These are phyloP conservation scores for Neogobius melanostomus DNA, from an alignment of 2,113 vertebrate species.

Conservation along the genomic window DNA sequence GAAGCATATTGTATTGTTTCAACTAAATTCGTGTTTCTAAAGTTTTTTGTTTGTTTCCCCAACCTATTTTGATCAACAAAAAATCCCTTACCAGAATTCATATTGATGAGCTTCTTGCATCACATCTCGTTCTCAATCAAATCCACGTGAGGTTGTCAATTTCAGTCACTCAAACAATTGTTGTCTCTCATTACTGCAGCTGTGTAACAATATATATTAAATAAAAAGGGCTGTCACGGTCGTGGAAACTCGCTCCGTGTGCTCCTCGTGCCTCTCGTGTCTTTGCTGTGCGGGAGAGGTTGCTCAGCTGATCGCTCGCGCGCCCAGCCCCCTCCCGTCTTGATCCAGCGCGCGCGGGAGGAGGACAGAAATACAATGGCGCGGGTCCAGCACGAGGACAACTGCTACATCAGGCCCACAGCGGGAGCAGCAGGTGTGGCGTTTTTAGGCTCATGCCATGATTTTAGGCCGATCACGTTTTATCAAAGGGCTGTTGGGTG, in stretches of 20 bases:
- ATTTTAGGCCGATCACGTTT: too few species aligned
- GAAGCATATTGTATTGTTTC: too few species aligned
- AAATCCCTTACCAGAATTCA: conserved; percentile 69
- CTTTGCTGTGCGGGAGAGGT: conserved; percentile 11
- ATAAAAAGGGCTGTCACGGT: too few species aligned
- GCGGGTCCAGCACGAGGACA: neutral
- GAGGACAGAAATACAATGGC: conserved; percentile 58
- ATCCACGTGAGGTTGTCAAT: neutral
- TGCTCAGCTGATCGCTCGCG: conserved; percentile 50
- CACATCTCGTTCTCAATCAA: conserved; percentile 42
- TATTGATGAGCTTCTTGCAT: conserved; percentile 46
- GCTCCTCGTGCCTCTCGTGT: conserved; percentile 1
- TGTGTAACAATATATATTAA: neutral
- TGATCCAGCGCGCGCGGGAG: conserved; percentile 43
- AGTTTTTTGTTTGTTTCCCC: too few species aligned
- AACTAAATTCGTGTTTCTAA: too few species aligned
- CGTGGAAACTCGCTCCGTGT: conserved; percentile 4
- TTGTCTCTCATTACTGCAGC: conserved; percentile 1
- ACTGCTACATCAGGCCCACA: neutral
- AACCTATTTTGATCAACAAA: neutral
- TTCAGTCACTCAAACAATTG: neutral
- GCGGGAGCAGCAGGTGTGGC: conserved; percentile 27
- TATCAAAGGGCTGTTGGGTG: too few species aligned
- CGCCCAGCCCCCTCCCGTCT: neutral
- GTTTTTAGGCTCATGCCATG: neutral